Base-by-base conservation (phyloP, 30 jellyfish, hydroid and myxozoan species). In the Cassiopea andromeda region DNA sequence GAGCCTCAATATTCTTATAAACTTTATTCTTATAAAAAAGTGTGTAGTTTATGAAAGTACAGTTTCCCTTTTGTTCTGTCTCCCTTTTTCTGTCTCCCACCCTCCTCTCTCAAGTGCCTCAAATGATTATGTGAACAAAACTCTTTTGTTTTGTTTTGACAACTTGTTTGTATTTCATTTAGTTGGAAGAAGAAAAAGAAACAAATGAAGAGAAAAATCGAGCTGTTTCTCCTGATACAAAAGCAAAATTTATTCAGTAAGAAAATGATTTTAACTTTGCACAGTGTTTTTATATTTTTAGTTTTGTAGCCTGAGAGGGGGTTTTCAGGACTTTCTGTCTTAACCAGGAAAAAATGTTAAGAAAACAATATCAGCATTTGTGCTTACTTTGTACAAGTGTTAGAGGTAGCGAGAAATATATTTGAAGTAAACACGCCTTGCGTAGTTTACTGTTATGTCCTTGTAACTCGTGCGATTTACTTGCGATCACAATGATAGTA, bases 201-300 rank as follows among this genome's bases (percentile, higher is more conserved):
- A 95, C 83, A 48, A 73, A 89, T 2, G 85, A 57, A 15, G 87
- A 83, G 46, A 73, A 84, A 61, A 45, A 61, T 5, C 92, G 83
- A 66, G 82, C 75, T 1, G 49, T 44, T 47, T 93, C 75, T 1
- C 86, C 76, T 10, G 98, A 93, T 48, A 60, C 73, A n/a, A 93
- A 93, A 61, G 98, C 98, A 16, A 85, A 89, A 80, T 93, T 93
- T 70, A 93, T 93, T 47, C 89, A 82, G 98, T 92, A 73, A 86
- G 98, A 44, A 48, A n/a, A 1, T 68, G 17, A 13, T 43, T 66
- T 44, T 27, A 10, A 18, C 19, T 27, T 27, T 27, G 38, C 38
- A 27, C 38, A 27, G 38, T 27, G 38, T 27, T 67, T 48, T 44
- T 68, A 5, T 14, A 2, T 64, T 64, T 2, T 64, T 64, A 16